Evolutionary conservation across 2,797 vertebrate species (phyloP), one percentile per base, ranked within the genome.

Genomic region (Gymnocypris eckloni): DNA sequence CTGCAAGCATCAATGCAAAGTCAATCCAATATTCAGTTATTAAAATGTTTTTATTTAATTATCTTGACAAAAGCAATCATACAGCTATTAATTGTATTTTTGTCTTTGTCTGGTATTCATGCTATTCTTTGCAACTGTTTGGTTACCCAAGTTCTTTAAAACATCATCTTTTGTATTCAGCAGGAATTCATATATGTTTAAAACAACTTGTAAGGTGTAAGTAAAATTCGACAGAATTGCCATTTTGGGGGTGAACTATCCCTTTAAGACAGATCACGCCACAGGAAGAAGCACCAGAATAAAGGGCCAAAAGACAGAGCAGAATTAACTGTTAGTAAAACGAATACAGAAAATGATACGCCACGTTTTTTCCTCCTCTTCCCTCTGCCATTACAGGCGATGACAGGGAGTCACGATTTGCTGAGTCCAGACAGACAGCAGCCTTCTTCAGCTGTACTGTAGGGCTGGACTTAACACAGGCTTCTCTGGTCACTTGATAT

Each of bases 371-470:
- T 77, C 41, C 73, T 83, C 28, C 54, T 79, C 79, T 81, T 82
- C 81, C 61, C 83, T 87, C 56, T 66, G 83, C 88, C 87, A 90
- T 90, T 90, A 87, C 79, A 87, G 86, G 89, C 78, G 89, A 90
- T 90, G 90, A 90, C 88, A 89, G 86, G 45, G 64, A 88, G 89
- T 90, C 91, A 90, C 88, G 88, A 89, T 87, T 88, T 90, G 79
- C 89, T 90, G 89, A 81, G 52, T 89, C 76, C 87, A 88, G 87
- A 91, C 91, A 91, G 88, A 89, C 83, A 56, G 67, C 67, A 78
- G 85, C 86, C 90, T 91, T 91, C 85, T 90, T 90, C 84, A 85
- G 64, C 66, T 37, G 8, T 85, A 88, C 84, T 85, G 82, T 88
- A 87, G 81, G 79, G 78, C 85, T 84, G 79, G 59, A 75, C 69